phyloP scores from a whole-genome alignment of 2,888 invertebrate species.

The Sphinx pinastri region DNA sequence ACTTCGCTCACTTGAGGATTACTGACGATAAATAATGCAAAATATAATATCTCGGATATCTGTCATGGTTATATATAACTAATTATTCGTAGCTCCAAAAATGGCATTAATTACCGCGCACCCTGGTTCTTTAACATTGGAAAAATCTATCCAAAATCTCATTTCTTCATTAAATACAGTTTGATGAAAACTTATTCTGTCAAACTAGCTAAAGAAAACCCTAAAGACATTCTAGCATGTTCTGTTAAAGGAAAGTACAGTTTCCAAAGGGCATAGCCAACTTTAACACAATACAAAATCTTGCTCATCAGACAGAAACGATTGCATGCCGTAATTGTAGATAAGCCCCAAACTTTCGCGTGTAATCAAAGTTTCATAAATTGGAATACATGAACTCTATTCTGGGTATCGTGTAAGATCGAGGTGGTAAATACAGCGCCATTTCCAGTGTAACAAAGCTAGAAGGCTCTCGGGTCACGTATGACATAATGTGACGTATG shows the following conservation, averaged over 20 bases:
- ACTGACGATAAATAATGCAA: no score
- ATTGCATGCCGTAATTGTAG: neutral
- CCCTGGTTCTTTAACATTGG: no score
- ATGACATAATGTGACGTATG: slow-evolving; percentile 60
- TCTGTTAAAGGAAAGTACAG: neutral
- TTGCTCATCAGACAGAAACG: neutral
- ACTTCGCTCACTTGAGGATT: no score
- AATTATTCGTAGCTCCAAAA: no score
- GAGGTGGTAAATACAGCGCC: slow-evolving; percentile 41
- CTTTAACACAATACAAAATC: neutral
- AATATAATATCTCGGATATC: no score
- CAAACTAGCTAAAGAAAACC: no score
- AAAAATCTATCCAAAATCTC: no score
- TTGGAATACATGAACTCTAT: slow-evolving; percentile 19
- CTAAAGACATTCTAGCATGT: neutral
- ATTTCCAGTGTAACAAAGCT: slow-evolving; percentile 57
- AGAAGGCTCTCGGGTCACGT: slow-evolving; percentile 52
- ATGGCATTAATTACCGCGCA: no score
- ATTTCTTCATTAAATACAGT: no score
- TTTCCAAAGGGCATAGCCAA: neutral
- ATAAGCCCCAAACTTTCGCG: slow-evolving; percentile 18
- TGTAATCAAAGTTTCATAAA: slow-evolving; percentile 26
- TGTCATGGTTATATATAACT: no score
- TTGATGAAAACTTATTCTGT: no score
- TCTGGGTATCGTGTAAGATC: slow-evolving; percentile 19